These are phyloP conservation scores for Rhincodon typus DNA, from an alignment of 2,797 vertebrate genomes.

Conservation along the genomic window DNA sequence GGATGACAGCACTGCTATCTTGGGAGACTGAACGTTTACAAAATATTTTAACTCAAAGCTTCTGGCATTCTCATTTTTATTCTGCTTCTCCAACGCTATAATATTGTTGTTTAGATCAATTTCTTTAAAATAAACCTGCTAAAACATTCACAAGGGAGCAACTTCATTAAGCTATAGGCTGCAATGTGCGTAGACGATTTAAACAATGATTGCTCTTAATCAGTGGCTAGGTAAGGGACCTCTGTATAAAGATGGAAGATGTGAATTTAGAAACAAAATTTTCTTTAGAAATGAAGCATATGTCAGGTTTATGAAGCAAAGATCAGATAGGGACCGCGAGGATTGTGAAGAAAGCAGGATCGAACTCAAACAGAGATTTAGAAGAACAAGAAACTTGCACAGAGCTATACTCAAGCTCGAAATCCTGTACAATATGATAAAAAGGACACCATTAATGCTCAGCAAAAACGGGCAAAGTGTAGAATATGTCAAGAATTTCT, in stretches of 20 bases:
- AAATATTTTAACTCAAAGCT: constrained; percentile 2
- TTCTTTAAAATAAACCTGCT: not conserved
- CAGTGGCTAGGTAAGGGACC: not conserved
- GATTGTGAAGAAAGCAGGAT: too few relatives aligned
- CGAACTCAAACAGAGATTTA: too few relatives aligned
- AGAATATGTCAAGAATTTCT: not conserved
- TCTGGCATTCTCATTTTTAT: constrained; percentile 2
- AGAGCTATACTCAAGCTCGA: too few relatives aligned
- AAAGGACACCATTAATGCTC: not conserved
- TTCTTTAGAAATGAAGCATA: too few relatives aligned
- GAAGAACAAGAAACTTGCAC: too few relatives aligned
- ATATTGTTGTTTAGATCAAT: not conserved
- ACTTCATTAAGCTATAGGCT: not conserved
- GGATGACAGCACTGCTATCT: not conserved
- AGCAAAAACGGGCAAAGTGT: not conserved
- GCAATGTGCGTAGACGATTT: not conserved
- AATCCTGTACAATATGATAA: not conserved
- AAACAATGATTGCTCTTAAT: not conserved
- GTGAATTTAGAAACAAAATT: too few relatives aligned
- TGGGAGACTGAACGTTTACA: not conserved
- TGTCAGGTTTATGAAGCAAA: too few relatives aligned
- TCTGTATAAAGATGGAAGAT: too few relatives aligned
- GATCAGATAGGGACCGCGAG: too few relatives aligned
- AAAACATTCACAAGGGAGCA: not conserved
- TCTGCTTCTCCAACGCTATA: not conserved